Evolutionary conservation across 2,797 vertebrate species (phyloP), one percentile per base, ranked within the genome.

Genomic region (Galaxias olidus): DNA sequence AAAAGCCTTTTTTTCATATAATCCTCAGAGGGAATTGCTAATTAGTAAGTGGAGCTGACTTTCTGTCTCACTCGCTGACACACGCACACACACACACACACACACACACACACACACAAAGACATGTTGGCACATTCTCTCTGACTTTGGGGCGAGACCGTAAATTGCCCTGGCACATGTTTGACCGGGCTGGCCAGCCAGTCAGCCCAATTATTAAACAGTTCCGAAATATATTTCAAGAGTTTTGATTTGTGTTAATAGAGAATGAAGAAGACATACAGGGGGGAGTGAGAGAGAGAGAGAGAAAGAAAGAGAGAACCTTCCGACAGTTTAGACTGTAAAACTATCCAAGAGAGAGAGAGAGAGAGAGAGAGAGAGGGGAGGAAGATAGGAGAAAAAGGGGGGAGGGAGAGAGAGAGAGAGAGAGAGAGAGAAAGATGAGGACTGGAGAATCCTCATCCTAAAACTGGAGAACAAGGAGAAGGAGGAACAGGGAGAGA

Each of bases 21-120:
- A 90, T 90, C 86, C 81, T 83, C 79, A 80, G 77, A 76, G 79
- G 85, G 80, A 83, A 81, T 85, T 86, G 89, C 91, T 89, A 89
- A 91, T 92, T 90, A 89, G 82, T 84, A 73, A 68, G 75, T 73
- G n/a, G n/a, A n/a, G n/a, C n/a, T n/a, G n/a, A n/a, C 59, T 46
- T 43, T 67, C 9, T 41, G 9, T 18, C 20, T 48, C 53, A 15
- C 43, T 56, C 43, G 41, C 17, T 19, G 10, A 10, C 17, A 0
- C 58, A 4, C 58, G 1, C 44, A 47, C 57, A 59, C 45, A 47
- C 45, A 59, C 44, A 14, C 19, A 14, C 19, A 20, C 58, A 58
- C 55, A 44, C 41, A 18, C n/a, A 17, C 41, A 58, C 55, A 17
- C 55, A 14, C 20, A 58, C 55, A 58, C 14, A 42, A 8, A 13